Conservation (phyloP, 2,113 vertebrate genomes). For the Anolis sagrei region DNA sequence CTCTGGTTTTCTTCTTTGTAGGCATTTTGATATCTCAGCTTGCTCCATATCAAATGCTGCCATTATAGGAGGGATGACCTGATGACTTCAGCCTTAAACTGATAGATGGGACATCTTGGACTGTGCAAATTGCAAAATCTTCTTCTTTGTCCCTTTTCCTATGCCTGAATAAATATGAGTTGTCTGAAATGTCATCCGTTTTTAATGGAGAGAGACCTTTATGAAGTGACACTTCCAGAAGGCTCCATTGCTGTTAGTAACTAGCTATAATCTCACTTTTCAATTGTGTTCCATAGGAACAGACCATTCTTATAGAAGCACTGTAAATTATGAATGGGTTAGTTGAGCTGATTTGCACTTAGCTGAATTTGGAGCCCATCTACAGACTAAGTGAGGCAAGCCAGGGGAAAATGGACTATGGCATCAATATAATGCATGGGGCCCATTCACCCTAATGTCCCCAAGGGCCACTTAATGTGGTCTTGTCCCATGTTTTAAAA, state of each 20-base stretch:
- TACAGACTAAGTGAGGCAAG: too few species aligned
- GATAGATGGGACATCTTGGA: background rate
- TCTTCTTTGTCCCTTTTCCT: background rate
- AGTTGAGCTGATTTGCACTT: background rate
- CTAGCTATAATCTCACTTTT: background rate
- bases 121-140: too few species aligned
- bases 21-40: constrained; percentile 30
- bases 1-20: constrained; percentile 40
- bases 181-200: background rate
- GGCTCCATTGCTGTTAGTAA: background rate
- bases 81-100: background rate
- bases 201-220: background rate
- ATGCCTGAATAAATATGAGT: background rate
- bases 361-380: constrained; percentile 2
- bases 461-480: too few species aligned
- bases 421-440: too few species aligned
- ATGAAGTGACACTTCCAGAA: background rate
- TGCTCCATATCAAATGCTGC: constrained; percentile 36
- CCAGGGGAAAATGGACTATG: too few species aligned
- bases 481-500: too few species aligned
- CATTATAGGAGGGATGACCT: background rate
- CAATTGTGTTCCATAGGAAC: background rate
- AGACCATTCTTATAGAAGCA: background rate
- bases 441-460: too few species aligned
- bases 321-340: background rate